phyloP scores from a whole-genome alignment of 2,797 vertebrate species.

The Yasuhikotakia modesta region DNA sequence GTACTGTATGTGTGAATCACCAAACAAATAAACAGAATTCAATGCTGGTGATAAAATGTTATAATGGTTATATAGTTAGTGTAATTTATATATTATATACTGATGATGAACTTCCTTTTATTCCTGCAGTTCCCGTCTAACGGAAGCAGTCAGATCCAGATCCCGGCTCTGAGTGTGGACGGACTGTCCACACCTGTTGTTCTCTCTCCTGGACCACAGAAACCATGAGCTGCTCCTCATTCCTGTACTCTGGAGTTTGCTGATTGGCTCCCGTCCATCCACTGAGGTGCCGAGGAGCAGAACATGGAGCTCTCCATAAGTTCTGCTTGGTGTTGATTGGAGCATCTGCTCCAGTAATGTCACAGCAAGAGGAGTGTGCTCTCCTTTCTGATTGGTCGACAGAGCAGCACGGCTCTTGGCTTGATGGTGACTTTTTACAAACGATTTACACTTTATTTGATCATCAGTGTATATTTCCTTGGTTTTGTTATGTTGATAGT shows the following conservation, averaged over 20 bases:
- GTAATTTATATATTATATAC: too few species aligned
- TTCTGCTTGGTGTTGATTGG: slow-evolving; percentile 36
- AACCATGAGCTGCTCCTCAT: slow-evolving; percentile 75
- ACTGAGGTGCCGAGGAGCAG: slow-evolving; percentile 22
- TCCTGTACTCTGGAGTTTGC: slow-evolving; percentile 13
- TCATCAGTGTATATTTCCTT: slow-evolving; percentile 47
- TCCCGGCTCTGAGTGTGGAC: slow-evolving; percentile 89
- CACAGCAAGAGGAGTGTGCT: slow-evolving; percentile 28
- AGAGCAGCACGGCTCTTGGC: slow-evolving; percentile 19
- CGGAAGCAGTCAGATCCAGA: slow-evolving; percentile 87
- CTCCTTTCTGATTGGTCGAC: slow-evolving; percentile 37
- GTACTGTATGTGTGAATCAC: too few species aligned
- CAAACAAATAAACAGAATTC: too few species aligned
- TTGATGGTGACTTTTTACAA: slow-evolving; percentile 41
- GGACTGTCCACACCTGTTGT: slow-evolving; percentile 92
- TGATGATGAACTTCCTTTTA: slow-evolving; percentile 9
- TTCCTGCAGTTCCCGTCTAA: slow-evolving; percentile 84
- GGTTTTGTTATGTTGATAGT: slow-evolving; percentile 45
- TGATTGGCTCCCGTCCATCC: slow-evolving; percentile 33
- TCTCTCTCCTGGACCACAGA: slow-evolving; percentile 90
- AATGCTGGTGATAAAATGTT: too few species aligned
- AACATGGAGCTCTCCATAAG: slow-evolving; percentile 39
- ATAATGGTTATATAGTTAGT: too few species aligned
- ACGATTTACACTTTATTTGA: slow-evolving; percentile 22
- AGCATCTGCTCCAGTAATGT: slow-evolving; percentile 35